Conservation (phyloP, 2,797 vertebrate species). For the Mormyrops boulengeri region DNA sequence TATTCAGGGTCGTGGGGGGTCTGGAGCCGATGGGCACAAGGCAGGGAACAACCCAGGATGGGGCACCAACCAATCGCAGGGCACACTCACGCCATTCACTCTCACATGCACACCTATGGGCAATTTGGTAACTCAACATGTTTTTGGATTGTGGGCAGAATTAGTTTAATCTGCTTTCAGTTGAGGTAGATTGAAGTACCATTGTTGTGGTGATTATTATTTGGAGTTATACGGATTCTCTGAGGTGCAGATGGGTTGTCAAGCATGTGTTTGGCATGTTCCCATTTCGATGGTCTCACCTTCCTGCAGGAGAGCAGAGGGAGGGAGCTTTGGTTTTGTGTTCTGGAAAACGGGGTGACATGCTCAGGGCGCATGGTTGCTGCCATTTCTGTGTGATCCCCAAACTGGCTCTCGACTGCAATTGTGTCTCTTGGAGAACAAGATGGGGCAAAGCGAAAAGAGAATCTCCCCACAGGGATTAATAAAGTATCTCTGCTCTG, state of each 20-base stretch:
- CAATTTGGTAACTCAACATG: background rate
- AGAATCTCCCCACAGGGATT: background rate
- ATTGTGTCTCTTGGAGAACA: background rate
- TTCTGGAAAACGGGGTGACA: background rate
- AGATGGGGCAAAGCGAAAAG: background rate
- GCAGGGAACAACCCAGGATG: background rate
- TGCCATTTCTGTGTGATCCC: background rate
- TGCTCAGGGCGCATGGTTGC: background rate
- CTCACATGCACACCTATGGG: background rate
- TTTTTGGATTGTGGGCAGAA: background rate
- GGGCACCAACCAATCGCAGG: background rate
- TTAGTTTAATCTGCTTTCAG: background rate
- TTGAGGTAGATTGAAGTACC: background rate
- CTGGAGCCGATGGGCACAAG: background rate
- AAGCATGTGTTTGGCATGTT: background rate
- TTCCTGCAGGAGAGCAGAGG: background rate
- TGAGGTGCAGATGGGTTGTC: background rate
- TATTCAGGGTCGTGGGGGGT: background rate
- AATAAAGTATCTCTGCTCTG: background rate
- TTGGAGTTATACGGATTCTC: background rate
- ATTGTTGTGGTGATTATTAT: background rate
- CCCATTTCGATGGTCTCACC: background rate
- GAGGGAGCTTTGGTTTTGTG: background rate
- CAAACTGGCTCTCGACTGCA: background rate
- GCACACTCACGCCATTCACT: background rate